Evolutionary conservation across 2,888 invertebrate species (phyloP).

Genomic region (Nephrotoma appendiculata): DNA sequence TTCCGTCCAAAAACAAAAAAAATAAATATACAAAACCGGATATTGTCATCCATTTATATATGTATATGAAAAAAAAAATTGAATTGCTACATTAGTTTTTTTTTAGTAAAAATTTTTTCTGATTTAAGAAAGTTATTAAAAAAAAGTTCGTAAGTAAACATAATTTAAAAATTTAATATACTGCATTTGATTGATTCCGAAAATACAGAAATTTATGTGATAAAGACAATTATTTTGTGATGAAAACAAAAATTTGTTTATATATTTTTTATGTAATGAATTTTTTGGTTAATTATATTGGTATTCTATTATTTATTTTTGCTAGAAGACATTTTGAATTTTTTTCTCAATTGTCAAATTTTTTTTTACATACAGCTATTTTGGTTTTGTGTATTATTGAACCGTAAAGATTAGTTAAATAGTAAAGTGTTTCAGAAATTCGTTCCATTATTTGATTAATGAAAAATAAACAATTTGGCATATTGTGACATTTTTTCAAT

Average conservation of each 20-base stretch:
- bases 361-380: background rate
- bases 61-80: background rate
- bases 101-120: background rate
- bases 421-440: background rate
- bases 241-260: background rate
- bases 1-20: background rate
- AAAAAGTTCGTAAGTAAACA: background rate
- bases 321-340: background rate
- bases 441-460: background rate
- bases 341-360: background rate
- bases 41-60: conserved; percentile 6
- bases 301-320: background rate
- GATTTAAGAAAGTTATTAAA: background rate
- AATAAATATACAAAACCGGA: conserved; percentile 1
- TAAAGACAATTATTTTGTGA: background rate
- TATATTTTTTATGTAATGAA: conserved; percentile 1
- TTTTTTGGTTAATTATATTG: background rate
- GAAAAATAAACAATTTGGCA: background rate
- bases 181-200: background rate
- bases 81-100: conserved; percentile 2
- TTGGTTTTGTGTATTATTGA: background rate
- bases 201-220: background rate
- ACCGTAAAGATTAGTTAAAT: background rate
- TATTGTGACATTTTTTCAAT: background rate
- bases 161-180: background rate